A percentile compares a stretch with the other conserved stretches of the same genome.
Evolutionary conservation across 2,113 vertebrate species (phyloP).

Genomic region (Gymnogyps californianus): DNA sequence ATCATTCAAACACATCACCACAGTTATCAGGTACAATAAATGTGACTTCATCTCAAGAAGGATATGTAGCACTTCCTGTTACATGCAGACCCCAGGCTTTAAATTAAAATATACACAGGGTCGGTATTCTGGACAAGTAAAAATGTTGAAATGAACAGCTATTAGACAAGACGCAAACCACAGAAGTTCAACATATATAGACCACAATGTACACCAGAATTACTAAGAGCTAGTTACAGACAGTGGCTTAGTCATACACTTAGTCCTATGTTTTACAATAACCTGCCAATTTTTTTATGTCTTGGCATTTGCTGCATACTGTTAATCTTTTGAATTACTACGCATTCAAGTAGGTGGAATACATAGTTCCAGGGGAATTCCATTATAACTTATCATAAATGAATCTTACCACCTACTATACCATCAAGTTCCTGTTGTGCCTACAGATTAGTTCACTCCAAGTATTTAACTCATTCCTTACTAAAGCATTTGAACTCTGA

Average conservation of each 20-base stretch:
- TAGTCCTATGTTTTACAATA: background rate
- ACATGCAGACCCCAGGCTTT: background rate
- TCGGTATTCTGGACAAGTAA: background rate
- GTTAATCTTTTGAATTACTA: background rate
- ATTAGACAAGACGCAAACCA: background rate
- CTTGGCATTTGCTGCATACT: background rate
- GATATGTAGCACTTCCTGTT: background rate
- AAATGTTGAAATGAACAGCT: background rate
- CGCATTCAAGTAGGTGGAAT: background rate
- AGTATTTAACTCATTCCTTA: background rate
- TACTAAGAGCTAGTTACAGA: background rate
- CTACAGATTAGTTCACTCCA: background rate
- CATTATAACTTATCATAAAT: constrained; percentile 8
- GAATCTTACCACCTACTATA: background rate
- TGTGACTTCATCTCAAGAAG: background rate
- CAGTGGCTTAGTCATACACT: background rate
- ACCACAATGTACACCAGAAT: background rate
- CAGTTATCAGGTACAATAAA: background rate
- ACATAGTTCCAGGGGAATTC: constrained; percentile 2
- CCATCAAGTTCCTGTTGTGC: background rate
- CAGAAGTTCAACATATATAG: background rate
- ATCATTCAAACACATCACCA: background rate
- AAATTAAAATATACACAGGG: background rate
- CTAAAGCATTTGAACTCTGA: background rate
- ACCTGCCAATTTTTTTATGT: background rate